These are phyloP conservation scores for Diadophis punctatus DNA, from an alignment of 2,113 vertebrate genomes.

Conservation along the genomic window DNA sequence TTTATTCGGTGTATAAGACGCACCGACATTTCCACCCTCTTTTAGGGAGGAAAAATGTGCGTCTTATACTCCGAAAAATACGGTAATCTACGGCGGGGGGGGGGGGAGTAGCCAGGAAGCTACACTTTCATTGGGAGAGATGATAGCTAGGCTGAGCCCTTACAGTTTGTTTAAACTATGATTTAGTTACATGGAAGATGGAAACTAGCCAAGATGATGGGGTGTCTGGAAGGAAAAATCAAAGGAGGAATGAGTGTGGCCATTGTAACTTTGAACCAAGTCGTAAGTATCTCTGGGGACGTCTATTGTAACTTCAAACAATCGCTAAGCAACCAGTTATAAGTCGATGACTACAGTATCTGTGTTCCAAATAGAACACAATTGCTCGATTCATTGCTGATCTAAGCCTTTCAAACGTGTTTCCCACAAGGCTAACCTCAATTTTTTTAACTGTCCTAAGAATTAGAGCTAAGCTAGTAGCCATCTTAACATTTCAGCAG, in stretches of 20 bases:
- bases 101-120: no score
- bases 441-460: background rate
- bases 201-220: background rate
- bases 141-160: background rate
- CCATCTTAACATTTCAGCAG: background rate
- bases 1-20: no score
- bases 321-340: background rate
- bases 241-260: background rate
- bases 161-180: background rate
- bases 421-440: background rate
- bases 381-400: background rate
- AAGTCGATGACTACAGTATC: background rate
- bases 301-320: background rate
- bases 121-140: background rate
- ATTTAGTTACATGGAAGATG: background rate
- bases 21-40: no score
- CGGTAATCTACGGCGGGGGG: background rate
- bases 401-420: background rate
- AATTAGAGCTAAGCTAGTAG: background rate
- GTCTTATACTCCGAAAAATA: no score
- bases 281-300: background rate
- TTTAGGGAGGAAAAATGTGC: no score
- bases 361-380: rapidly evolving
- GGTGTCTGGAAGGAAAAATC: background rate
- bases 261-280: background rate